Percentiles rank a stretch among this genome's conserved stretches.
Conservation (phyloP, 1,140 invertebrate genomes). For the Hypsibius dujardini region DNA sequence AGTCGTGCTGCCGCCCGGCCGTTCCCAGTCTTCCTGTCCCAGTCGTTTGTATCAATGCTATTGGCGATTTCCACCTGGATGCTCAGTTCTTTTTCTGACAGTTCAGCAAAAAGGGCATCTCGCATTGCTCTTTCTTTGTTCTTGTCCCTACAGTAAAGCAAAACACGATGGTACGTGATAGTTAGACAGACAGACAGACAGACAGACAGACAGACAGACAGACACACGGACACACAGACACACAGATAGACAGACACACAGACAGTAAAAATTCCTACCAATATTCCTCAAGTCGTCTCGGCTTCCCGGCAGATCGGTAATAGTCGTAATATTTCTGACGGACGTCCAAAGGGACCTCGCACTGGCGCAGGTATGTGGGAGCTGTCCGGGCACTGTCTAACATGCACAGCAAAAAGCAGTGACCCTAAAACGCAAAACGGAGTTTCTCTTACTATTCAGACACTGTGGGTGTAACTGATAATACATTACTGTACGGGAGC, state of each 20-base stretch:
- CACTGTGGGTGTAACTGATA: not conserved
- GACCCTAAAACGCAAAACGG: constrained; percentile 2
- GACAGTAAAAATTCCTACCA: too few relatives aligned
- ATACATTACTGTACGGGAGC: not conserved
- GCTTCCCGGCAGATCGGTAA: not conserved
- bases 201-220: too few relatives aligned
- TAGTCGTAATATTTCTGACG: not conserved
- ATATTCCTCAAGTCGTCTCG: too few relatives aligned
- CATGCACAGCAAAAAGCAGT: constrained; percentile 6
- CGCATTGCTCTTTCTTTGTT: too few relatives aligned
- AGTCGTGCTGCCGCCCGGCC: not conserved
- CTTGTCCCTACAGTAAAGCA: too few relatives aligned
- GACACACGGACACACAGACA: too few relatives aligned
- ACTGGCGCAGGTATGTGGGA: not conserved
- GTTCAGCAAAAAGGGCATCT: too few relatives aligned
- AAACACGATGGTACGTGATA: too few relatives aligned
- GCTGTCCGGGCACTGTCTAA: not conserved
- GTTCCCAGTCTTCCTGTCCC: not conserved
- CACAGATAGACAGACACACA: too few relatives aligned
- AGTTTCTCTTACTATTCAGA: not conserved
- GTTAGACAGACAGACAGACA: too few relatives aligned
- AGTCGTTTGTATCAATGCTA: not conserved
- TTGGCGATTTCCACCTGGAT: not conserved
- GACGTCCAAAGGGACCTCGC: not conserved
- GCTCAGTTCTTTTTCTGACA: not conserved